Evolutionary conservation across 2,113 vertebrate genomes (phyloP).

Genomic region (Rattus rattus): DNA sequence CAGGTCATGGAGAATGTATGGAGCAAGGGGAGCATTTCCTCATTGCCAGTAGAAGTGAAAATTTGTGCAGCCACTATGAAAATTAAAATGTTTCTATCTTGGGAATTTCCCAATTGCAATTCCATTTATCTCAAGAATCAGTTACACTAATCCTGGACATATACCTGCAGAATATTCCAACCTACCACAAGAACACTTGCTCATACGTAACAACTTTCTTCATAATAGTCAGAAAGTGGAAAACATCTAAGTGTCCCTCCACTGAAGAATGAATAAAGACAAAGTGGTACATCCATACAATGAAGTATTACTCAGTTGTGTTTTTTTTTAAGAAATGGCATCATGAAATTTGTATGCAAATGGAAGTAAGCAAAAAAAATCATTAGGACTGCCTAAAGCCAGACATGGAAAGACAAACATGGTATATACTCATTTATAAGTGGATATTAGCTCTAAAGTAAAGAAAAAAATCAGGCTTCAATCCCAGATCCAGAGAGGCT

Average conservation of each 20-base stretch:
- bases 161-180: background rate
- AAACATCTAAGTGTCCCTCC: background rate
- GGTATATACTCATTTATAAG: background rate
- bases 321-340: background rate
- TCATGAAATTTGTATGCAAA: background rate
- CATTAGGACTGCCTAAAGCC: background rate
- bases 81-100: background rate
- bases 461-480: background rate
- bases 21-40: background rate
- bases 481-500: background rate
- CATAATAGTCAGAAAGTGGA: background rate
- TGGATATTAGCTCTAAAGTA: background rate
- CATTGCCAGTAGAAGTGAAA: background rate
- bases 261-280: background rate
- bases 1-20: background rate
- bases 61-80: background rate
- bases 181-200: background rate
- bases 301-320: background rate
- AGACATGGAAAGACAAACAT: background rate
- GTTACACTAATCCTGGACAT: background rate
- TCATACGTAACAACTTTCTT: background rate
- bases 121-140: background rate
- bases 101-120: background rate
- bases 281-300: background rate
- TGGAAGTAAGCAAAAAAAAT: background rate